Evolutionary conservation across 2,113 vertebrate genomes (phyloP).

Genomic region (Enhydra lutris): DNA sequence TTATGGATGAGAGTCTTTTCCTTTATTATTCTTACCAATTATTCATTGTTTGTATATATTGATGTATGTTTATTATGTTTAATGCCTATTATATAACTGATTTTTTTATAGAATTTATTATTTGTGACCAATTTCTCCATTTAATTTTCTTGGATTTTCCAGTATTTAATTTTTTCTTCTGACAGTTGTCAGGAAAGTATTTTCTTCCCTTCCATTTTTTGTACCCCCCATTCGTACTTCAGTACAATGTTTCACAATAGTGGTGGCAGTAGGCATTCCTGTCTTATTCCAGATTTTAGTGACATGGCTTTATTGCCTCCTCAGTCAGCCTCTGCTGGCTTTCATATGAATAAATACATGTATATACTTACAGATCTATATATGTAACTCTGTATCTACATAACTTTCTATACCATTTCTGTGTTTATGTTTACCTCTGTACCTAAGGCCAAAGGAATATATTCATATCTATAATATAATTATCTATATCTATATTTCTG

Average conservation of each 20-base stretch:
- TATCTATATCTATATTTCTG: no score
- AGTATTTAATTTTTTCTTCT: background rate
- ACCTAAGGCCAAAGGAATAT: background rate
- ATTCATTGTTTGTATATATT: background rate
- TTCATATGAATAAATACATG: background rate
- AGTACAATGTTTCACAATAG: background rate
- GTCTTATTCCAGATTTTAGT: background rate
- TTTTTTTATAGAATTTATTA: background rate
- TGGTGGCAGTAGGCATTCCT: background rate
- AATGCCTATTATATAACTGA: background rate
- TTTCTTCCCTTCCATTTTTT: background rate
- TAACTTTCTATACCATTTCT: no score
- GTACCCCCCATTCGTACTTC: background rate
- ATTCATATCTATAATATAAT: background rate
- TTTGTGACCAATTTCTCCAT: background rate
- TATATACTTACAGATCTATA: background rate
- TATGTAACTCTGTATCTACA: background rate
- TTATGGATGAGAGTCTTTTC: background rate
- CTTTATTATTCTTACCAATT: background rate
- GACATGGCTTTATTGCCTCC: accelerated
- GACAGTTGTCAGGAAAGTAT: background rate
- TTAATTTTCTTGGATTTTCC: background rate
- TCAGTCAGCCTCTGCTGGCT: background rate
- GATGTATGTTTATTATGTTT: background rate
- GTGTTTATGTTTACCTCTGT: background rate